Percentiles rank a stretch among this genome's conserved stretches.
These are phyloP conservation scores for Philereme transversata DNA, from an alignment of 2,888 invertebrate species.

Conservation along the genomic window DNA sequence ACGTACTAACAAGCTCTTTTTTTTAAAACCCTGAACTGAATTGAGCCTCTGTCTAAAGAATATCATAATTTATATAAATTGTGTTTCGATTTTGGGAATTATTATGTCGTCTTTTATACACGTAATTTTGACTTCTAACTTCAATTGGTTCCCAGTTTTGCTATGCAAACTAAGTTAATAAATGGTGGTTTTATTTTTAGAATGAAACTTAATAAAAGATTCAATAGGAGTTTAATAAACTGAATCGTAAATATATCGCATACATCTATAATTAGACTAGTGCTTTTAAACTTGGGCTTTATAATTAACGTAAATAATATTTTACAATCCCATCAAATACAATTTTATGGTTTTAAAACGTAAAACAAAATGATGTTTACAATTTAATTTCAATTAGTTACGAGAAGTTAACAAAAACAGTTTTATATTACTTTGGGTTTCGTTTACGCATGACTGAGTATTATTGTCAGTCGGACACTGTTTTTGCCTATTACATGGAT, in stretches of 20 bases:
- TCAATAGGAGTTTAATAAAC: not conserved
- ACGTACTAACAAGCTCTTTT: no score
- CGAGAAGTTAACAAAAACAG: constrained; percentile 39
- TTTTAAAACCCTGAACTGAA: no score
- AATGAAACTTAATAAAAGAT: not conserved
- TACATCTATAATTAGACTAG: not conserved
- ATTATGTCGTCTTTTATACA: no score
- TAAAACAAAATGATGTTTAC: constrained; percentile 37
- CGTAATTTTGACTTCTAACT: not conserved
- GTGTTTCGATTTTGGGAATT: no score
- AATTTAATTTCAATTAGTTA: constrained; percentile 37
- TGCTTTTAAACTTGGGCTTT: constrained; percentile 2
- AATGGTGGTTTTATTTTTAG: not conserved
- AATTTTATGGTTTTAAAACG: constrained; percentile 20
- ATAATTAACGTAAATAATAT: constrained; percentile 17
- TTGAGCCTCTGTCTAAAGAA: no score
- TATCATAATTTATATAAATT: no score
- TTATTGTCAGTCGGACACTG: constrained; percentile 22
- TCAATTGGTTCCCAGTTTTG: not conserved
- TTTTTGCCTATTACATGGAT: constrained; percentile 19
- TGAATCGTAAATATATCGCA: not conserved
- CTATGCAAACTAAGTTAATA: not conserved
- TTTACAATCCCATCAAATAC: constrained; percentile 23
- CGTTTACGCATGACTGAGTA: constrained; percentile 44
- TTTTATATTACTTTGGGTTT: constrained; percentile 37